Evolutionary conservation across 37 sponge, comb jelly and placozoan genomes (phyloP).

Genomic region (Halisarca cf. caerulea): DNA sequence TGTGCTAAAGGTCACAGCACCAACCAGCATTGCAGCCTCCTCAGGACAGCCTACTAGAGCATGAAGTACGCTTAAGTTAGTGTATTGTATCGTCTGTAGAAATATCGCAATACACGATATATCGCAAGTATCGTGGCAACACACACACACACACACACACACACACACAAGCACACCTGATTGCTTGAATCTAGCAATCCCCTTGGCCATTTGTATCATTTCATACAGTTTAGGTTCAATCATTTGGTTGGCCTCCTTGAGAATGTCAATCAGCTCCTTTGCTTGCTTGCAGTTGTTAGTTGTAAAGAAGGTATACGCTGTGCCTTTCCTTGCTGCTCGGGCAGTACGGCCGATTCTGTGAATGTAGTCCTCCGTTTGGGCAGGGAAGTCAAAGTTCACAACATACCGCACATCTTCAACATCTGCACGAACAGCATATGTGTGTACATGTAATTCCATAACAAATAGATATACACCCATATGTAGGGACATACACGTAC

Average conservation of each 20-base stretch:
- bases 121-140: no score
- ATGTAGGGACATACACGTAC: no score
- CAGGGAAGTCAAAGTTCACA: conserved; percentile 97
- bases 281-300: conserved; percentile 70
- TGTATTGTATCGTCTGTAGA: no score
- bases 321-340: conserved; percentile 86
- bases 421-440: conserved; percentile 50
- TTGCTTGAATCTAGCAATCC: conserved; percentile 19
- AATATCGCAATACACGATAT: no score
- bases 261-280: conserved; percentile 82
- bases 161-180: not conserved
- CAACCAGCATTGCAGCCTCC: no score
- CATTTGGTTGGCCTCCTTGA: conserved; percentile 85
- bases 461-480: not conserved
- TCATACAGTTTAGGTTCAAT: conserved; percentile 73
- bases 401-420: conserved; percentile 91
- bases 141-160: no score
- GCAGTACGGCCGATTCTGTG: conserved; percentile 99
- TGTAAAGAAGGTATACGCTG: conserved; percentile 96
- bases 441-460: not conserved
- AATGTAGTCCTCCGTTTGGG: conserved; percentile 93
- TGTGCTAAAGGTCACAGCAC: no score
- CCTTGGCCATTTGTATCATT: conserved; percentile 65
- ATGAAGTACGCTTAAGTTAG: no score
- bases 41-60: no score